These are phyloP conservation scores for Uropetala carovei DNA, from an alignment of 2,888 invertebrate genomes.

Conservation along the genomic window DNA sequence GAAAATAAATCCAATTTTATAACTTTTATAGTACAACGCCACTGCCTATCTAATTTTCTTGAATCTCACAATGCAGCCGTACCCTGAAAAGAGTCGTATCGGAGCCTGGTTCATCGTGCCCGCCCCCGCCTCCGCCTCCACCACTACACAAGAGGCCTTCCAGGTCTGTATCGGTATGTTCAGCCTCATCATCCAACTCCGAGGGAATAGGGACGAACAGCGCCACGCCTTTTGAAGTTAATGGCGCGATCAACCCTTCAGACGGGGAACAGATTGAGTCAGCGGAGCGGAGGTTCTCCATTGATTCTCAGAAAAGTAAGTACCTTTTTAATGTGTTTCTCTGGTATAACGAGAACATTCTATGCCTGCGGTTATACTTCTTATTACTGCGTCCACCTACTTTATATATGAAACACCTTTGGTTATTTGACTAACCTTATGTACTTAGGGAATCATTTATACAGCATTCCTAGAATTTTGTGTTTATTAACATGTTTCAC, in stretches of 20 bases:
- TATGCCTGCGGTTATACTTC: too few species aligned
- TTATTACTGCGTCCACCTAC: too few species aligned
- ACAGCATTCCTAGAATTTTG: too few species aligned
- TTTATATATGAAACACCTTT: too few species aligned
- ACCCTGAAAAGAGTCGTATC: conserved; percentile 79
- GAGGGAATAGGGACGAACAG: background rate
- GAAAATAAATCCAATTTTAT: too few species aligned
- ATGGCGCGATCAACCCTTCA: background rate
- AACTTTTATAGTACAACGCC: too few species aligned
- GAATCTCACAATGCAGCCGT: conserved; percentile 69
- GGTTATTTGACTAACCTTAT: too few species aligned
- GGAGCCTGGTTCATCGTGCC: conserved; percentile 76
- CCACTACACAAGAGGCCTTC: conserved; percentile 75
- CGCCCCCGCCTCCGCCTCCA: conserved; percentile 84
- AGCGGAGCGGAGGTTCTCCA: background rate
- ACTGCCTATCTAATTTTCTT: too few species aligned
- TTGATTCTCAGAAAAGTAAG: conserved; percentile 27
- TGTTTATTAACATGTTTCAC: too few species aligned
- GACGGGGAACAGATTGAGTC: background rate
- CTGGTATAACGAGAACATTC: too few species aligned
- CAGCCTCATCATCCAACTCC: background rate
- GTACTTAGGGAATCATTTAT: too few species aligned
- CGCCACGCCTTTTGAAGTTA: background rate
- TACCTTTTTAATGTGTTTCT: too few species aligned
- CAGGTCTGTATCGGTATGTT: background rate